Conservation (phyloP, 1,140 invertebrate species). For the Drosophila teissieri region DNA sequence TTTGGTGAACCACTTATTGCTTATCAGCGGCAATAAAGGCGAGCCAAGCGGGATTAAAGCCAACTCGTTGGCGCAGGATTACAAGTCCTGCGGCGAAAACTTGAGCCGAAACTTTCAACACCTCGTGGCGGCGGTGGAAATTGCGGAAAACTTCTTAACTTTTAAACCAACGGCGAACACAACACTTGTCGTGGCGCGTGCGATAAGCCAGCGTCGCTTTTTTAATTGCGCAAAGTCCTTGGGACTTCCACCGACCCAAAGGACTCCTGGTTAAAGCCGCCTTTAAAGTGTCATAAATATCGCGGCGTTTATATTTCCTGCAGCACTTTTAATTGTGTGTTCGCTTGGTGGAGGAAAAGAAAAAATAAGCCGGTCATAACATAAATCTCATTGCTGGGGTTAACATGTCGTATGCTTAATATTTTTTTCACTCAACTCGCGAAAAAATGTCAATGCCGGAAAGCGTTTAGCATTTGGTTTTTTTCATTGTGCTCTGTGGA, state of each 20-base stretch:
- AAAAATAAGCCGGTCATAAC: conserved; percentile 45
- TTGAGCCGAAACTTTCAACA: conserved; percentile 71
- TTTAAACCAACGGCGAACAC: conserved; percentile 28
- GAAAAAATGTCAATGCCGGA: conserved; percentile 78
- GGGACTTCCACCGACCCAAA: conserved; percentile 16
- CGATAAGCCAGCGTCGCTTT: conserved; percentile 74
- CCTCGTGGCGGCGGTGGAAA: conserved; percentile 52
- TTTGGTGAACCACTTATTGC: conserved; percentile 66
- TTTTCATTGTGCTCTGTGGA: conserved; percentile 52
- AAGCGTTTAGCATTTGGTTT: conserved; percentile 70
- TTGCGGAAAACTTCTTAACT: conserved; percentile 53
- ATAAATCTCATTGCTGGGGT: conserved; percentile 59
- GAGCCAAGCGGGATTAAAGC: conserved; percentile 68
- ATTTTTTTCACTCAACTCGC: conserved; percentile 45
- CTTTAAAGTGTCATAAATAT: conserved; percentile 78
- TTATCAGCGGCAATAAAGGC: conserved; percentile 65
- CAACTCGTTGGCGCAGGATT: conserved; percentile 7
- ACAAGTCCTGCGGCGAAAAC: conserved; percentile 52
- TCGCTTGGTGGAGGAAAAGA: conserved; percentile 4
- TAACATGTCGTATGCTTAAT: conserved; percentile 73
- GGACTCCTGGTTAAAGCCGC: conserved; percentile 36
- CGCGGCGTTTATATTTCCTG: conserved; percentile 53
- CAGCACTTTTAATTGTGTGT: conserved; percentile 53
- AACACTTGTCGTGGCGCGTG: conserved; percentile 64
- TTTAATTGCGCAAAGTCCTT: conserved; percentile 71